Evolutionary conservation across 2,888 invertebrate genomes (phyloP), one percentile per base, ranked within the genome.

Genomic region (Tachystola acroxantha): DNA sequence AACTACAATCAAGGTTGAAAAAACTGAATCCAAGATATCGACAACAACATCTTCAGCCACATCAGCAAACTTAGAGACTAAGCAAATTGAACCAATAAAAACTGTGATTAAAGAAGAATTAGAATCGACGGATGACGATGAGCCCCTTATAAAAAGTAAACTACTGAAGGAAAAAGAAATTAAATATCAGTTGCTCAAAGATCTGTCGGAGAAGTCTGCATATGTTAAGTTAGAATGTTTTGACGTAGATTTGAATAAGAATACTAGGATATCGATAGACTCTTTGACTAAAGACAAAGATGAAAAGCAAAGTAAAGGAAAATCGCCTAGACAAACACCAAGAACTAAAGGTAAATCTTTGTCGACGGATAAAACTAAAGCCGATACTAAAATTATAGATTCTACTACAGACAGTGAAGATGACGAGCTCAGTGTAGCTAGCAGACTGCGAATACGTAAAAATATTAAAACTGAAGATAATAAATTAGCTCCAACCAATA

Each of bases 141-240:
- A 78, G 52, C 82, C 81, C 9, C 60, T 82, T 22, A 81, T 84
- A 32, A 81, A 81, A 46, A 81, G 81, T 50, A 84, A 82, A 55
- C 50, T 81, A 25, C 57, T 78, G 24, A 84, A 84, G 54, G 79
- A 81, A 55, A 78, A 75, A 51, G 71, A 76, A 51, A 62, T 81
- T 7, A 82, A 85, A 50, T 79, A 73, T 46, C 76, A 81, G 50
- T 46, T 85, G 38, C 46, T 84, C 33, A 85, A 81, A 60, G 85
- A 86, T 50, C 69, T 84, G 39, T 77, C 86, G 1, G 78, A 84
- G 64, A 85, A 85, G 59, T 80, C 85, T 12, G 78, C 85, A 4
- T 84, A 84, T 48, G 86, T 86, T 12, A 86, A 86, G 58, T 55
- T 87, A 41, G 82, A 86, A 58, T 82, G 84, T 61, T 86, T 80